Evolutionary conservation across 2,113 vertebrate species (phyloP).

Genomic region (Cygnus buccinator): DNA sequence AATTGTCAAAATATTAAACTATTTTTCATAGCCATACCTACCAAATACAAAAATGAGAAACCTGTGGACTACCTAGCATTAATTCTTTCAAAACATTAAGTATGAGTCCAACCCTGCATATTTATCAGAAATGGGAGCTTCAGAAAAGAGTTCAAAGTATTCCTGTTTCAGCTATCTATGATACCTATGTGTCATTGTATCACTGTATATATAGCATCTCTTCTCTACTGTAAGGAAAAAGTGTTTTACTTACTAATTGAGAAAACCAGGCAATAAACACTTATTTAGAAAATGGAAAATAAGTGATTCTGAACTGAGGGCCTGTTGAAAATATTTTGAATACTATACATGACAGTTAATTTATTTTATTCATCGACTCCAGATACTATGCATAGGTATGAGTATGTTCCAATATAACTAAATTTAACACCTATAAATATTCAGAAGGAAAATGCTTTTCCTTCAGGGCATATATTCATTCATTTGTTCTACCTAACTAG

Average conservation of each 20-base stretch:
- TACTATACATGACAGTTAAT: background rate
- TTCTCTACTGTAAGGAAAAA: background rate
- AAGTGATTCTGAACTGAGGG: background rate
- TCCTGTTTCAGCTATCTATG: background rate
- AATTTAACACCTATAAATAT: constrained; percentile 58
- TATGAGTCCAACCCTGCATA: background rate
- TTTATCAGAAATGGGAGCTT: background rate
- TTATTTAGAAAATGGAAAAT: constrained; percentile 32
- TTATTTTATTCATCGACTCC: constrained; percentile 4
- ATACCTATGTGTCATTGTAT: background rate
- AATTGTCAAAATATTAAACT: background rate
- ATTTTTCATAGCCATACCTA: background rate
- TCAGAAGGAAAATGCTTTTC: constrained; percentile 51
- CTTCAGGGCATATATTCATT: constrained; percentile 19
- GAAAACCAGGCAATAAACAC: background rate
- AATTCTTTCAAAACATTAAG: background rate
- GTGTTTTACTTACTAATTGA: background rate
- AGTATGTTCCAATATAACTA: constrained; percentile 4
- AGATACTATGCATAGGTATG: background rate
- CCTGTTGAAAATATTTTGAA: constrained; percentile 30
- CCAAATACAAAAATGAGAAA: background rate
- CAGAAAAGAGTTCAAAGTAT: background rate
- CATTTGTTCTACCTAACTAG: background rate
- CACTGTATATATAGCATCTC: background rate
- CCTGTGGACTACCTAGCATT: background rate